Evolutionary conservation across 2,888 invertebrate species (phyloP).

Genomic region (Monoplex corrugatus): DNA sequence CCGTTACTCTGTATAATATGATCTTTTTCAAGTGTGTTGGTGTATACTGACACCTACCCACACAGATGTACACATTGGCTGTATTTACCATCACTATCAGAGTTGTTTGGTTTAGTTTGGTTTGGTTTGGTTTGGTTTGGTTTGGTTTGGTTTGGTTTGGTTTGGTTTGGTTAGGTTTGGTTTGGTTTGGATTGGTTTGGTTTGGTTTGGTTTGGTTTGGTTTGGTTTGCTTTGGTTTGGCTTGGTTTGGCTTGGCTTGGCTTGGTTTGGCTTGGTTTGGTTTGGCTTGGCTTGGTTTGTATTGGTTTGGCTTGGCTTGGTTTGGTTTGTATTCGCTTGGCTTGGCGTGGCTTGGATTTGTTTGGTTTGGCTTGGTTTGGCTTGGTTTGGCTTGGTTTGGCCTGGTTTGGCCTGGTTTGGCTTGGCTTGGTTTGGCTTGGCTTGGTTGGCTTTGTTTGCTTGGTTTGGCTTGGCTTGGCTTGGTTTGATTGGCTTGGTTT

Average conservation of each 20-base stretch:
- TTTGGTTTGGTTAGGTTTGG: not conserved
- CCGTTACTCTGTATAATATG: no score
- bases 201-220: constrained; percentile 3
- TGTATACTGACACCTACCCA: no score
- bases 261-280: no score
- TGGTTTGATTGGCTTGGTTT: no score
- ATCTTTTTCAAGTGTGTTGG: no score
- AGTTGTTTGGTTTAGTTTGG: not conserved
- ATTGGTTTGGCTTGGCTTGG: not conserved
- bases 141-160: not conserved
- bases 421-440: constrained; percentile 4
- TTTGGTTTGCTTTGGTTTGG: not conserved
- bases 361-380: constrained; percentile 10
- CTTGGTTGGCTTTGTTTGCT: not conserved
- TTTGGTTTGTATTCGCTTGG: not conserved
- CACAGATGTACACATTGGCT: no score
- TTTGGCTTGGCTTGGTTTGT: not conserved
- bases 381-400: constrained; percentile 17
- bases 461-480: no score
- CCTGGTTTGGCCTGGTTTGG: not conserved
- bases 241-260: not conserved
- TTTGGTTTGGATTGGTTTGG: not conserved
- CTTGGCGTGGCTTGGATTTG: not conserved
- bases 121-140: not conserved
- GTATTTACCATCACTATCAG: no score